Percentiles rank a stretch among this genome's conserved stretches.
These are phyloP conservation scores for Heliothis virescens DNA, from an alignment of 1,140 invertebrate genomes.

Conservation along the genomic window DNA sequence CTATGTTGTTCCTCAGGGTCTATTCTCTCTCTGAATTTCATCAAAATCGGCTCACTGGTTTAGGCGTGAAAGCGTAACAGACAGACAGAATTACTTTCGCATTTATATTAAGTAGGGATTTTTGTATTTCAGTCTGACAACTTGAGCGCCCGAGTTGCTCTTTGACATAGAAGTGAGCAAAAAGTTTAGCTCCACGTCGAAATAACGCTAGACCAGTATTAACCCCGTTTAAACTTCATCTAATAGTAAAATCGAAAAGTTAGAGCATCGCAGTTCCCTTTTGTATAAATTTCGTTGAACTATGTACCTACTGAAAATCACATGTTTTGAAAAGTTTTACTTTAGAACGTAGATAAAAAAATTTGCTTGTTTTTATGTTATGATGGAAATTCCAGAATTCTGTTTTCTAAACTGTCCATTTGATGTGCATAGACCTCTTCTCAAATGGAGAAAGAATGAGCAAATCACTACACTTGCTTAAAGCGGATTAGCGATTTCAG, in stretches of 20 bases:
- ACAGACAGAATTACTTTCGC: too few relatives aligned
- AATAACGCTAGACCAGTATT: constrained; percentile 26
- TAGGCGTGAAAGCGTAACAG: too few relatives aligned
- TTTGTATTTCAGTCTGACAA: background rate
- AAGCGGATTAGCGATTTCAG: too few relatives aligned
- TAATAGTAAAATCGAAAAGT: constrained; percentile 36
- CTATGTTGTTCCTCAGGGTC: too few relatives aligned
- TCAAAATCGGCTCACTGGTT: too few relatives aligned
- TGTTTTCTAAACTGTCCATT: too few relatives aligned
- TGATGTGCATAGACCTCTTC: too few relatives aligned
- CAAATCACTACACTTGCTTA: too few relatives aligned
- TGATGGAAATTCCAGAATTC: background rate
- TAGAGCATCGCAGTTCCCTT: constrained; percentile 9
- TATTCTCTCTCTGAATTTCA: too few relatives aligned
- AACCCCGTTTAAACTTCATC: constrained; percentile 36
- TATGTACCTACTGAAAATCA: background rate
- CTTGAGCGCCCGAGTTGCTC: constrained; percentile 7
- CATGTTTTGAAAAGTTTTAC: constrained; percentile 19
- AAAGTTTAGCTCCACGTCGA: constrained; percentile 31
- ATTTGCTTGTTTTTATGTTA: background rate
- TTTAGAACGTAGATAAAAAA: constrained; percentile 3
- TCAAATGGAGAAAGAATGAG: too few relatives aligned
- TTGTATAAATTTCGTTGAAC: constrained; percentile 32
- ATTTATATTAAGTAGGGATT: too few relatives aligned
- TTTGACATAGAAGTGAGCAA: constrained; percentile 32